Percentiles rank a stretch among this genome's conserved stretches.
Evolutionary conservation across 2,888 invertebrate genomes (phyloP).

Genomic region (Hymenopus coronatus): DNA sequence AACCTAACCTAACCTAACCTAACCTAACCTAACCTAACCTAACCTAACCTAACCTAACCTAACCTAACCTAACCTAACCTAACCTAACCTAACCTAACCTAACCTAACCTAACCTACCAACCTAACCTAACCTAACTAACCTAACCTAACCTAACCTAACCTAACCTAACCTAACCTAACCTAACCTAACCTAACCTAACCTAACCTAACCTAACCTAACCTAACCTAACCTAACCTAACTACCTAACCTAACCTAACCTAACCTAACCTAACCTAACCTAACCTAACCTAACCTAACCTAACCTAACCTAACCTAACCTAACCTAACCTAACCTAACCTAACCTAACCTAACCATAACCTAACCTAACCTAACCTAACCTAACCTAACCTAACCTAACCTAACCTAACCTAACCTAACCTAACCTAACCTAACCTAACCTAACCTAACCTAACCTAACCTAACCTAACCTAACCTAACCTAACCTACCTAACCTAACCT

Average conservation of each 20-base stretch:
- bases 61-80: conserved; percentile 15
- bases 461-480: conserved; percentile 30
- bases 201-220: conserved; percentile 31
- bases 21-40: conserved; percentile 30
- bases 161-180: conserved; percentile 7
- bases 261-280: conserved; percentile 24
- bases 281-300: conserved; percentile 32
- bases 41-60: conserved; percentile 5
- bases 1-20: conserved; percentile 4
- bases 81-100: background rate
- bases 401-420: conserved; percentile 10
- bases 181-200: background rate
- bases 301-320: conserved; percentile 31
- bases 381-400: conserved; percentile 29
- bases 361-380: conserved; percentile 22
- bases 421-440: conserved; percentile 26
- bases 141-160: conserved; percentile 33
- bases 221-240: background rate
- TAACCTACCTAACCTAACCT: conserved; percentile 28
- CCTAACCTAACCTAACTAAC: conserved; percentile 23
- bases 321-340: conserved; percentile 4
- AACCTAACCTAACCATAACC: background rate
- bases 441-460: conserved; percentile 20
- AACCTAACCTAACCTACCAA: conserved; percentile 23
- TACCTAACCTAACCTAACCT: no score